These are phyloP conservation scores for Drosophila suzukii DNA, from an alignment of 1,140 invertebrate genomes.

Conservation along the genomic window DNA sequence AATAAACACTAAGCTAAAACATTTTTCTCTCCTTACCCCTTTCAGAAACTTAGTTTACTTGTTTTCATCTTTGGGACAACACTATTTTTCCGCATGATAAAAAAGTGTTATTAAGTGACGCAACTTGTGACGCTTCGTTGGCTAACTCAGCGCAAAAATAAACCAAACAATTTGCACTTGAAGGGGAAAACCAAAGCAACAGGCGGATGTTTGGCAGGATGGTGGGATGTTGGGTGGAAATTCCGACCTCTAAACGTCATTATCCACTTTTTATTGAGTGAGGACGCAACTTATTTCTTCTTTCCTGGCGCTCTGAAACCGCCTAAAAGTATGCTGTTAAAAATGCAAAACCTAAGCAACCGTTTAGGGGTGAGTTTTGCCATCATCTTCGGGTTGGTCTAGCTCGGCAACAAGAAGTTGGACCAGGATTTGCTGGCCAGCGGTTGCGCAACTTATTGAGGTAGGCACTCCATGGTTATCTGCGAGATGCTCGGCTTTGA, in stretches of 20 bases:
- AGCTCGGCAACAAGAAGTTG: conserved; percentile 28
- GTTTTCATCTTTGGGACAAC: background rate
- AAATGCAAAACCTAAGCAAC: conserved; percentile 33
- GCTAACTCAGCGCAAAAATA: conserved; percentile 18
- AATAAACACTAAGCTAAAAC: background rate
- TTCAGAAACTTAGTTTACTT: background rate
- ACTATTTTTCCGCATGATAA: background rate
- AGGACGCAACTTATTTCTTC: background rate
- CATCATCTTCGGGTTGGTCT: conserved; percentile 28
- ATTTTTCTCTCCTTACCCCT: background rate
- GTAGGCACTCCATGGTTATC: conserved; percentile 65
- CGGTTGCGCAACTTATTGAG: conserved; percentile 73
- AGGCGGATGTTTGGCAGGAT: conserved; percentile 23
- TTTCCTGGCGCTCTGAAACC: background rate
- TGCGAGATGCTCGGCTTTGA: conserved; percentile 7
- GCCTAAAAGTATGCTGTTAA: conserved; percentile 61
- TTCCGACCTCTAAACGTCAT: conserved; percentile 38
- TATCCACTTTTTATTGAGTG: conserved; percentile 11
- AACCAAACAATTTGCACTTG: conserved; percentile 31
- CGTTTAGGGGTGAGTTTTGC: conserved; percentile 55
- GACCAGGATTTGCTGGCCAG: conserved; percentile 43
- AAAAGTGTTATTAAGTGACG: conserved; percentile 1
- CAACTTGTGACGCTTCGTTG: conserved; percentile 34
- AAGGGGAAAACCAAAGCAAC: conserved; percentile 44
- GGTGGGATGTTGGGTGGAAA: background rate